Evolutionary conservation across 2,888 invertebrate species (phyloP).

Genomic region (Drosophila macrospina): DNA sequence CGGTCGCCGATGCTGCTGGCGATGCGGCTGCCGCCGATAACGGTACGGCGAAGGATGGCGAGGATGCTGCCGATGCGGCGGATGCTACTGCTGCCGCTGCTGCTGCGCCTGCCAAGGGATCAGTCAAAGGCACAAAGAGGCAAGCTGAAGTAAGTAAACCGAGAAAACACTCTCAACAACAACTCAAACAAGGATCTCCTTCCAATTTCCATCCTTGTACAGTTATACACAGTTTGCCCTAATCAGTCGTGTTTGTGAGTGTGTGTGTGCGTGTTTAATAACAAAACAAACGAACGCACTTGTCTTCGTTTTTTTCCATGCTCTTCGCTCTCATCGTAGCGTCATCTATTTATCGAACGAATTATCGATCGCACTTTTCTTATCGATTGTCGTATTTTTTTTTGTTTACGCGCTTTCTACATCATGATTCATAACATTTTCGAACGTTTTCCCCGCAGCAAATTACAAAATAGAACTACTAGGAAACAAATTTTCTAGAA

Average conservation of each 20-base stretch:
- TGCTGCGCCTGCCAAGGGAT: constrained; percentile 87
- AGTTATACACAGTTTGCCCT: constrained; percentile 43
- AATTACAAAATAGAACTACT: constrained; percentile 54
- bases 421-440: constrained; percentile 59
- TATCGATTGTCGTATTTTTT: constrained; percentile 48
- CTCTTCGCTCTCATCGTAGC: constrained; percentile 24
- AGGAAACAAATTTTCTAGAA: constrained; percentile 63
- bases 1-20: constrained; percentile 77
- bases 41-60: constrained; percentile 80
- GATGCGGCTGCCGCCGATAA: constrained; percentile 82
- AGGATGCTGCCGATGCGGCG: constrained; percentile 68
- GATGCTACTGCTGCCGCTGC: constrained; percentile 74
- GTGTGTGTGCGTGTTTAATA: constrained; percentile 50
- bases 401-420: constrained; percentile 64
- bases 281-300: constrained; percentile 64
- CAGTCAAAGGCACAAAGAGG: constrained; percentile 91
- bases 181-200: constrained; percentile 12
- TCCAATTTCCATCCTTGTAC: constrained; percentile 29
- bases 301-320: constrained; percentile 31
- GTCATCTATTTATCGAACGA: constrained; percentile 50
- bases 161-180: neutral
- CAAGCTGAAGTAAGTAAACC: constrained; percentile 91
- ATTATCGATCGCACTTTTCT: constrained; percentile 42
- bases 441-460: constrained; percentile 20
- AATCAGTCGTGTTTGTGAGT: constrained; percentile 29